Conservation (phyloP, 2,797 vertebrate genomes). For the Hippocampus kuda region DNA sequence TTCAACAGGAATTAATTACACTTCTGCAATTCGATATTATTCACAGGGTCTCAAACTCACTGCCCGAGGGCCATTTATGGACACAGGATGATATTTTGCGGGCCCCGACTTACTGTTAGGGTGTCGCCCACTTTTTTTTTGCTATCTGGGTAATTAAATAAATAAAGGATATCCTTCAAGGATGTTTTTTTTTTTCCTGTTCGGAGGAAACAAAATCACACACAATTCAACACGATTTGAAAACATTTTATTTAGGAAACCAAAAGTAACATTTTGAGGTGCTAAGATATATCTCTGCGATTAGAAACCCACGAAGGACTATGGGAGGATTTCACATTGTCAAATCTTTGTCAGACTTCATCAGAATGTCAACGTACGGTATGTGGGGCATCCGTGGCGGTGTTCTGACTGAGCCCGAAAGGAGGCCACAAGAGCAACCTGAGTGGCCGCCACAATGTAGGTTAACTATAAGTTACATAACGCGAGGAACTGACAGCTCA, state of each 20-base stretch:
- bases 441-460: conserved; percentile 58
- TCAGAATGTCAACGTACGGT: conserved; percentile 21
- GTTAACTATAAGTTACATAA: conserved; percentile 58
- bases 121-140: too few relatives aligned
- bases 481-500: conserved; percentile 21
- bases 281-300: not conserved
- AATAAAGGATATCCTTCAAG: too few relatives aligned
- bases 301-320: conserved; percentile 18
- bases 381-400: conserved; percentile 54
- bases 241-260: not conserved
- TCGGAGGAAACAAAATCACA: too few relatives aligned
- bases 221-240: too few relatives aligned
- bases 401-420: conserved; percentile 48
- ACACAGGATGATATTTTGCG: too few relatives aligned
- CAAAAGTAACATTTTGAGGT: not conserved
- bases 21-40: too few relatives aligned
- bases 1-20: too few relatives aligned
- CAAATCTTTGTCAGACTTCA: conserved; percentile 42
- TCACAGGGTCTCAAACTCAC: too few relatives aligned
- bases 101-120: too few relatives aligned
- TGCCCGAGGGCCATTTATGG: too few relatives aligned
- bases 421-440: conserved; percentile 55
- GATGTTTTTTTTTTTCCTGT: too few relatives aligned
- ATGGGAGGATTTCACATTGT: conserved; percentile 25
- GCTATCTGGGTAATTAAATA: too few relatives aligned